Conservation (phyloP, 1,140 invertebrate genomes). For the Formica exsecta region DNA sequence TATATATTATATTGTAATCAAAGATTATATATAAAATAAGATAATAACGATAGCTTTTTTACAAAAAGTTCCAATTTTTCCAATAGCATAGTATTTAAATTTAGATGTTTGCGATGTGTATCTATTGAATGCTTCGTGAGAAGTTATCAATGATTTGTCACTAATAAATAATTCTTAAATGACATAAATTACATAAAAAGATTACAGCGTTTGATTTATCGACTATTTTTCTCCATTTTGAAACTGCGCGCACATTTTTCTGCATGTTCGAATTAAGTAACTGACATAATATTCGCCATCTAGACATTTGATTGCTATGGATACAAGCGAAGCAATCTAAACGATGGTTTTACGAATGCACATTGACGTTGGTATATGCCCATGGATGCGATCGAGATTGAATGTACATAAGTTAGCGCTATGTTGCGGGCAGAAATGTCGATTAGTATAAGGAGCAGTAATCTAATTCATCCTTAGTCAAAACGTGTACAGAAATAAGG, state of each 20-base stretch:
- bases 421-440: not conserved
- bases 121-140: not conserved
- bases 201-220: not conserved
- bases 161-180: conserved; percentile 6
- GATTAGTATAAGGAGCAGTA: not conserved
- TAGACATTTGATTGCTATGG: not conserved
- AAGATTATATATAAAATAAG: no score
- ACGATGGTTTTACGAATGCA: not conserved
- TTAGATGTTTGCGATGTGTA: not conserved
- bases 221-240: not conserved
- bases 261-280: not conserved
- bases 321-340: not conserved
- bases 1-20: no score
- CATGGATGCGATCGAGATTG: not conserved
- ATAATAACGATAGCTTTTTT: conserved; percentile 27
- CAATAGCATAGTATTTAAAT: not conserved
- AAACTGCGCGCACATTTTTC: not conserved
- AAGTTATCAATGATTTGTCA: conserved; percentile 49
- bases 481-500: not conserved
- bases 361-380: not conserved
- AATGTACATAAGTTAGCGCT: not conserved
- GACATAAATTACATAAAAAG: conserved; percentile 5
- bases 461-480: not conserved
- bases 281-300: not conserved
- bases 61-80: conserved; percentile 7